Conservation (phyloP, 1,140 invertebrate species). For the Plectus sambesii region DNA sequence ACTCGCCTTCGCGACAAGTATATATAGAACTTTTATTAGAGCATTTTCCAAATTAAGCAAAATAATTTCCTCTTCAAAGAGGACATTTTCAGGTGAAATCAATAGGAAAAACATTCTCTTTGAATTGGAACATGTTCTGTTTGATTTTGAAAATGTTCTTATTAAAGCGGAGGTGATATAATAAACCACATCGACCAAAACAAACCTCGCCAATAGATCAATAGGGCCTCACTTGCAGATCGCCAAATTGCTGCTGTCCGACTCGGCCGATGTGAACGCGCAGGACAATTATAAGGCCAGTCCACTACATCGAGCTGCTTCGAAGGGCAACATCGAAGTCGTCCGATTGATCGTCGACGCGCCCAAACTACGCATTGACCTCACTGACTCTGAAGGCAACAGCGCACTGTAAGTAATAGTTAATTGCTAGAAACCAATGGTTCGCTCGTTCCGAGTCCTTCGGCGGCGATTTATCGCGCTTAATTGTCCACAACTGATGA, state of each 20-base stretch:
- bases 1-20: no score
- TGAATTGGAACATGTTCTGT: no score
- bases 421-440: background rate
- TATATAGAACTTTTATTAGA: no score
- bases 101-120: no score
- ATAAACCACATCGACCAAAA: no score
- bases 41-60: no score
- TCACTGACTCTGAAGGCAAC: conserved; percentile 58
- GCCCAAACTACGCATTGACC: conserved; percentile 46
- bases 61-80: no score
- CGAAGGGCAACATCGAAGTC: conserved; percentile 62
- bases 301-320: conserved; percentile 69
- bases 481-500: no score
- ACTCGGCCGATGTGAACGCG: conserved; percentile 63
- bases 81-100: no score
- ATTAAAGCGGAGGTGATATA: no score
- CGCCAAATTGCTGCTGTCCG: conserved; percentile 55
- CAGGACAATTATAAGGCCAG: conserved; percentile 63
- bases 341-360: conserved; percentile 57
- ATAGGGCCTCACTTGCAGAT: conserved; percentile 55
- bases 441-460: background rate
- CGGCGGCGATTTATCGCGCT: background rate
- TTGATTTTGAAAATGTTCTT: no score
- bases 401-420: conserved; percentile 56
- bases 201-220: no score